phyloP scores from a whole-genome alignment of 2,797 vertebrate species.

The Gambusia yucatana region DNA sequence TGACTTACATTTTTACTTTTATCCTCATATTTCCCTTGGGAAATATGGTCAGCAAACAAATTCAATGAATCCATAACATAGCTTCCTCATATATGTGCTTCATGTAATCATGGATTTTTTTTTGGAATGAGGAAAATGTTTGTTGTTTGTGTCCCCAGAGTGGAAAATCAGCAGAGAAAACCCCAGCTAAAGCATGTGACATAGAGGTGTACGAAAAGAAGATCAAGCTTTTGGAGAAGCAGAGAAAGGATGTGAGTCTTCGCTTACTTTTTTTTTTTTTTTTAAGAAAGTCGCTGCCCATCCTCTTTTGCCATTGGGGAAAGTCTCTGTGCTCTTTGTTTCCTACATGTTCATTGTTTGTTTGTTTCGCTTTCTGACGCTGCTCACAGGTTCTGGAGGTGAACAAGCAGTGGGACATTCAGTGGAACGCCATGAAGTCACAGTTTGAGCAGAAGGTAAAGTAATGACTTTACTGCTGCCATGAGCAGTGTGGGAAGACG shows the following conservation, averaged over 20 bases:
- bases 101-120: constrained; percentile 11
- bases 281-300: constrained; percentile 25
- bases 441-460: constrained; percentile 98
- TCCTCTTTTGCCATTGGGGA: constrained; percentile 67
- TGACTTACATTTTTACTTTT: neutral
- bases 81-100: neutral
- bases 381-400: constrained; percentile 92
- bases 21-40: neutral
- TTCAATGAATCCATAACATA: constrained; percentile 8
- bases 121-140: constrained; percentile 56
- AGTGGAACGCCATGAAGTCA: constrained; percentile 97
- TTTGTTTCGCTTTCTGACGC: constrained; percentile 51
- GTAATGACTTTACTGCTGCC: constrained; percentile 62
- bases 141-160: constrained; percentile 60
- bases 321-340: constrained; percentile 63
- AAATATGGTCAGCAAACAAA: neutral
- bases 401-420: constrained; percentile 99
- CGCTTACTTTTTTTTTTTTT: constrained; percentile 19
- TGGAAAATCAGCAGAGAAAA: constrained; percentile 82
- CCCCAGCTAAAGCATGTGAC: constrained; percentile 81
- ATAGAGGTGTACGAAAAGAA: constrained; percentile 90
- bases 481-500: constrained; percentile 53
- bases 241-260: constrained; percentile 92
- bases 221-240: constrained; percentile 97
- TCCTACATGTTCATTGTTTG: constrained; percentile 51